phyloP scores from a whole-genome alignment of 2,888 invertebrate species.

The Villa cingulata region DNA sequence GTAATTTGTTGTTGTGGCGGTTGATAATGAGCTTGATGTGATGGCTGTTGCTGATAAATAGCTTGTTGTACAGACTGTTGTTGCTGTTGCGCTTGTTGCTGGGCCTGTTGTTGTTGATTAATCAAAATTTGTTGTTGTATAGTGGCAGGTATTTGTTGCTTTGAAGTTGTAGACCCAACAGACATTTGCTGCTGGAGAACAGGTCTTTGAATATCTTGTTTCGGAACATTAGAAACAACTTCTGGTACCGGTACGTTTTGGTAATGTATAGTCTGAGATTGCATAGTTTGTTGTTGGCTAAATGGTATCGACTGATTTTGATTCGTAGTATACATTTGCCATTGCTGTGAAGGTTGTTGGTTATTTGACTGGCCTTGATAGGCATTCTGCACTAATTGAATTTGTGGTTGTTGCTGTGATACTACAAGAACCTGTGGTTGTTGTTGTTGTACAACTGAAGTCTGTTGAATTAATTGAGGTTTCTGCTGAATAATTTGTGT shows the following conservation, averaged over 20 bases:
- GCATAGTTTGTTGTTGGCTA: neutral
- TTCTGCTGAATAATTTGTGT: neutral
- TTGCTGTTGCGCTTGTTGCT: constrained; percentile 11
- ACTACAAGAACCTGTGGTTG: constrained; percentile 28
- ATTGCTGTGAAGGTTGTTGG: constrained; percentile 1
- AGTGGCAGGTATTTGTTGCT: constrained; percentile 2
- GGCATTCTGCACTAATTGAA: constrained; percentile 13
- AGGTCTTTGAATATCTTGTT: neutral
- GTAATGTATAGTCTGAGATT: neutral
- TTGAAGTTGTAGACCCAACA: constrained; percentile 6
- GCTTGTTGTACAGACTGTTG: constrained; percentile 20
- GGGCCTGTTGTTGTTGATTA: constrained; percentile 3
- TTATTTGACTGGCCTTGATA: neutral
- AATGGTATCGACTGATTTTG: neutral
- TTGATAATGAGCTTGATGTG: constrained; percentile 30
- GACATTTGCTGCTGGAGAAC: constrained; percentile 1
- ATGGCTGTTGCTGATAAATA: constrained; percentile 23
- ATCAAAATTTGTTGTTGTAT: neutral
- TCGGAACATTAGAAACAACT: neutral
- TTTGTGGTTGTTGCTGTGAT: constrained; percentile 16
- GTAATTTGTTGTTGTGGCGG: constrained; percentile 21
- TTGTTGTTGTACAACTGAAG: constrained; percentile 22
- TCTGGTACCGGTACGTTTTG: neutral
- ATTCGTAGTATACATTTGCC: neutral
- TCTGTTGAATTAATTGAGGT: constrained; percentile 15